Percentiles rank a stretch among this genome's conserved stretches.
Conservation (phyloP, 2,797 vertebrate genomes). For the Myotis vivesi region DNA sequence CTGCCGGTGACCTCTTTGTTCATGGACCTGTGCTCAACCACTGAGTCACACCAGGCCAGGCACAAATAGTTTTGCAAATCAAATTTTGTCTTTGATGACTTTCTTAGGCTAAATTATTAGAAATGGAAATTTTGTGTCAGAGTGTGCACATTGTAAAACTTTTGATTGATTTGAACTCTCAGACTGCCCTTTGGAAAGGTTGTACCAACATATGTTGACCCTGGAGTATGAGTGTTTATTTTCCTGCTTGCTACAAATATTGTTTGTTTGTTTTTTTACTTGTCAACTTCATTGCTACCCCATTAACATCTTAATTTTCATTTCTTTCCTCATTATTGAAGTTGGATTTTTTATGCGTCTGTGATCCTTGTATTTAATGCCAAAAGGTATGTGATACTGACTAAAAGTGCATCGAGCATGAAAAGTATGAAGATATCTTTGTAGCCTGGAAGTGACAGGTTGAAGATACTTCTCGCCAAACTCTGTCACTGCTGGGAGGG, state of each 20-base stretch:
- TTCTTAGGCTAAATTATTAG: background rate
- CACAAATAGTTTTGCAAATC: background rate
- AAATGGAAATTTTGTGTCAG: background rate
- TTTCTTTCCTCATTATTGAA: conserved; percentile 12
- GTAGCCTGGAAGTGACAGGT: background rate
- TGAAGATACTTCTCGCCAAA: background rate
- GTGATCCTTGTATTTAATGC: background rate
- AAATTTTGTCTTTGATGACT: background rate
- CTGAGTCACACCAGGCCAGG: too few relatives aligned
- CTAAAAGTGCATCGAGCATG: background rate
- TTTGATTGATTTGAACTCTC: background rate
- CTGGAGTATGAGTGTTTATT: background rate
- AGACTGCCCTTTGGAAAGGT: background rate
- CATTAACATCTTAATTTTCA: conserved; percentile 12
- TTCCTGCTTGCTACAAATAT: background rate
- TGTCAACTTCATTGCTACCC: background rate
- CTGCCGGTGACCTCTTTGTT: too few relatives aligned
- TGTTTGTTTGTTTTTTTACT: background rate
- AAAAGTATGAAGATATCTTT: background rate
- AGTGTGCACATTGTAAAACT: background rate
- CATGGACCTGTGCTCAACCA: too few relatives aligned
- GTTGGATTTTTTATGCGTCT: background rate
- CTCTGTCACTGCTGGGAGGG: background rate
- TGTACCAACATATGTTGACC: background rate
- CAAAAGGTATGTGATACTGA: background rate